These are phyloP conservation scores for Plagodis pulveraria DNA, from an alignment of 2,888 invertebrate species.

Conservation along the genomic window DNA sequence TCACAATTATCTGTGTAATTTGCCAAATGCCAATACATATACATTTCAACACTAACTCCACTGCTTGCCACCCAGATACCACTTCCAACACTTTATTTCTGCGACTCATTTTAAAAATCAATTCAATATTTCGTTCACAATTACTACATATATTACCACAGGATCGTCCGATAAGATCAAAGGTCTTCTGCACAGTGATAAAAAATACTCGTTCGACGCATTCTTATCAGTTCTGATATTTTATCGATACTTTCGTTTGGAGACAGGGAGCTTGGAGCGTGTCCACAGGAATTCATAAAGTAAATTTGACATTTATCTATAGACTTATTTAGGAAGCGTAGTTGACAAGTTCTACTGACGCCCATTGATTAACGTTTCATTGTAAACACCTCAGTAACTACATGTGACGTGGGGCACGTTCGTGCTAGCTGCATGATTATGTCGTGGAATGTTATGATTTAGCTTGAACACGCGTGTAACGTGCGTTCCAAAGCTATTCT, in stretches of 20 bases:
- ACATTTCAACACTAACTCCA: conserved; percentile 66
- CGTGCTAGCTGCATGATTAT: too few species aligned
- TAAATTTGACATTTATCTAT: too few species aligned
- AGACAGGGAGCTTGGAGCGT: too few species aligned
- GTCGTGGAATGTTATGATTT: too few species aligned
- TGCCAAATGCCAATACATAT: conserved; percentile 72
- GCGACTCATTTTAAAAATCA: conserved; percentile 54
- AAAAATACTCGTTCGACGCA: conserved; percentile 39
- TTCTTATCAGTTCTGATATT: conserved; percentile 45
- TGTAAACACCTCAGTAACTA: too few species aligned
- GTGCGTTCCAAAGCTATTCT: too few species aligned
- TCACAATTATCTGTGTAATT: conserved; percentile 60
- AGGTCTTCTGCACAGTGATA: conserved; percentile 56
- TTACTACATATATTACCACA: conserved; percentile 21
- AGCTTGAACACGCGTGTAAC: too few species aligned
- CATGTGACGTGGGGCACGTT: too few species aligned
- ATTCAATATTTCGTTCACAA: conserved; percentile 13
- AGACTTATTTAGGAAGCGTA: too few species aligned
- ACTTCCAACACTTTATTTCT: conserved; percentile 60
- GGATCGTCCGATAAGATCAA: conserved; percentile 50
- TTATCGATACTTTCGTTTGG: conserved; percentile 35
- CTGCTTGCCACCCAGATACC: conserved; percentile 71
- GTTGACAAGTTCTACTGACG: too few species aligned
- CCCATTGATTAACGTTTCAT: too few species aligned
- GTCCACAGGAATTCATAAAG: too few species aligned